Conservation (phyloP, 2,888 invertebrate genomes). For the Stenichneumon culpator region DNA sequence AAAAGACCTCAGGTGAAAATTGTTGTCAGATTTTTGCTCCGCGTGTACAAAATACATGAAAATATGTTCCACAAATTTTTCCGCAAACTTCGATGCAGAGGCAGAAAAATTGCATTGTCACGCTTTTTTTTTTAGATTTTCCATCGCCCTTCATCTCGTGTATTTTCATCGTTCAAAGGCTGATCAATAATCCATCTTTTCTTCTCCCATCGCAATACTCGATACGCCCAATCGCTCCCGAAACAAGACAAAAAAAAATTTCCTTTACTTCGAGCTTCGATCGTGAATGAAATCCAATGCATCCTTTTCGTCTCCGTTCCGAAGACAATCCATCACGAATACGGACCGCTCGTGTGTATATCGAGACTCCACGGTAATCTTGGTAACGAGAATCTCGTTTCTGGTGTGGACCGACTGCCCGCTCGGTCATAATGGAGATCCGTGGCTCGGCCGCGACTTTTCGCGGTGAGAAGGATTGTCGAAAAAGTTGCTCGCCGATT, state of each 20-base stretch:
- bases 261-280: neutral
- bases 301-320: neutral
- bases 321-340: neutral
- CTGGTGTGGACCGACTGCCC: conserved; percentile 27
- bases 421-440: conserved; percentile 15
- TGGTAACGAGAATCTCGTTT: conserved; percentile 58
- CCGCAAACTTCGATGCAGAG: neutral
- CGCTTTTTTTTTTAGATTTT: no score
- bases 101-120: neutral
- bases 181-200: no score
- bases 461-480: conserved; percentile 13
- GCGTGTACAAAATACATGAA: neutral
- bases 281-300: neutral
- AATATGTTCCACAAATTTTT: neutral
- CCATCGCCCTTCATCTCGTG: no score
- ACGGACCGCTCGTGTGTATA: neutral
- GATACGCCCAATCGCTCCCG: no score
- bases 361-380: conserved; percentile 46
- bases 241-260: neutral
- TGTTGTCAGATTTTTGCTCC: conserved; percentile 3
- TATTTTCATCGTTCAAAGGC: no score
- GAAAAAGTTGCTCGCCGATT: conserved; percentile 37
- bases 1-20: conserved; percentile 14
- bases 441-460: conserved; percentile 5
- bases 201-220: no score